Percentiles rank a stretch among this genome's conserved stretches.
phyloP scores from a whole-genome alignment of 2,888 invertebrate genomes.

The Machimus atricapillus region DNA sequence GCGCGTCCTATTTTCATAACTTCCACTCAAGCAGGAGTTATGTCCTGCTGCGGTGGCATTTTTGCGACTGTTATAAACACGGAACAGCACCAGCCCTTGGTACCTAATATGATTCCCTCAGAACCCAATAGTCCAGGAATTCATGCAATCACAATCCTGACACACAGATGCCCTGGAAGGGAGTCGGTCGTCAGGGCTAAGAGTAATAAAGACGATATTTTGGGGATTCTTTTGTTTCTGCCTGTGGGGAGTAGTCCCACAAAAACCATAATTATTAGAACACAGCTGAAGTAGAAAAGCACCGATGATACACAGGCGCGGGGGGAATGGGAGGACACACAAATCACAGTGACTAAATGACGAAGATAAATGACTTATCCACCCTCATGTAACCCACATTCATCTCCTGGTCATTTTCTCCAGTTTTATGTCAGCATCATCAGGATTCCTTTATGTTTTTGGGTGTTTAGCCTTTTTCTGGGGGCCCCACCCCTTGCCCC shows the following conservation, averaged over 20 bases:
- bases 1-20: not conserved
- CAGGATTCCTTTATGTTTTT: slow-evolving; percentile 34
- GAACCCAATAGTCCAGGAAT: not conserved
- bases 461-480: not conserved
- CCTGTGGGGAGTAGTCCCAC: not conserved
- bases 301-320: not conserved
- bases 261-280: not conserved
- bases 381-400: slow-evolving; percentile 34
- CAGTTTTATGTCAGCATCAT: slow-evolving; percentile 39
- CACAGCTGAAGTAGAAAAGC: not conserved
- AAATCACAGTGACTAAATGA: slow-evolving; percentile 38
- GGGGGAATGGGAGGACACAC: not conserved
- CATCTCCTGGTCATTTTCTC: slow-evolving; percentile 23
- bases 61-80: not conserved
- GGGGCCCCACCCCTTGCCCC: not conserved
- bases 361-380: slow-evolving; percentile 38
- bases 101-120: not conserved
- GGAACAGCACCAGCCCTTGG: not conserved
- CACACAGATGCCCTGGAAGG: not conserved
- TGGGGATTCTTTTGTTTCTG: not conserved
- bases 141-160: not conserved
- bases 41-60: not conserved
- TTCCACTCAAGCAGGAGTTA: not conserved
- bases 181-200: not conserved
- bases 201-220: not conserved